Evolutionary conservation across 2,113 vertebrate genomes (phyloP), one percentile per base, ranked within the genome.

Genomic region (Oreochromis spilurus): DNA sequence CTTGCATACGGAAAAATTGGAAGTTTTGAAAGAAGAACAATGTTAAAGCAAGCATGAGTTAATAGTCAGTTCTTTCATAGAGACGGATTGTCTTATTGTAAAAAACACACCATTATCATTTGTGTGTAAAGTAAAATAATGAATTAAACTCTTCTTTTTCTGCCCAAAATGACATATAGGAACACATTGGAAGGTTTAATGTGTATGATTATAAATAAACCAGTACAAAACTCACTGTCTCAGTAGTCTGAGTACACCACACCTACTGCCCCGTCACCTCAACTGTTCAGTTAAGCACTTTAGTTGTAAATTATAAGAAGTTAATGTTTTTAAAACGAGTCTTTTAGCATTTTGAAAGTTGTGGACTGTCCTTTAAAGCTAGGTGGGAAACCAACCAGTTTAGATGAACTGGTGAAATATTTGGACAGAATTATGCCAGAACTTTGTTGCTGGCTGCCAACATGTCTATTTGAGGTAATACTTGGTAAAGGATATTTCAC

Each of bases 1-100:
- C 58, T 60, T 34, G 9, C 29, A 34, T 19, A 34, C 0, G 16
- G 58, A 62, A 62, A 62, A 62, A 62, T 62, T 1, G 0, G 58
- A 60, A 10, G 16, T 62, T 62, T 62, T 62, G 58, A 62, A 62
- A 62, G 29, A 34, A 62, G 58, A 34, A 11, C 29, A 0, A 34
- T 60, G 29, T 60, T 60, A 11, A 34, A 34, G 58, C 29, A 6
- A 19, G 58, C 16, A 60, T 6, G 29, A 60, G 29, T 60, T 34
- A 34, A 60, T 34, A 19, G 26, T 31, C 14, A 58, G 57, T 60
- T 34, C 9, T 34, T 1, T 60, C 3, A 60, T 60, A 60, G 57
- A 60, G 10, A 31, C 0, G 5, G 57, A 34, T 34, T 2, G 57
- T 31, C 26, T 60, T 60, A 1, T 31, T 60, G 31, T 17, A 26